Evolutionary conservation across 2,113 vertebrate species (phyloP).

Genomic region (Pseudopipra pipra): DNA sequence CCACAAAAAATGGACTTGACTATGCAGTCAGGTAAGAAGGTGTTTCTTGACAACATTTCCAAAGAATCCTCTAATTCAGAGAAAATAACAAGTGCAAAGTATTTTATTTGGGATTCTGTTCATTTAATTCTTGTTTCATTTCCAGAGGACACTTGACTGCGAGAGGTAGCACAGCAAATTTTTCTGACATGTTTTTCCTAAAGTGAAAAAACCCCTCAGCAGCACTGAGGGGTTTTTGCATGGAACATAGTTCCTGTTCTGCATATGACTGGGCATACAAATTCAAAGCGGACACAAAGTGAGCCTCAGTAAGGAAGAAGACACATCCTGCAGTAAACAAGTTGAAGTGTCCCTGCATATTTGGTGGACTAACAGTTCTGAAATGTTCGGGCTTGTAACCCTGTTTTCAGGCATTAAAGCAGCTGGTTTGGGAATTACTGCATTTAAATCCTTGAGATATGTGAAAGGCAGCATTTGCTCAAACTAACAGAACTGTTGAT

Average conservation of each 20-base stretch:
- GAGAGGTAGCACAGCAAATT: slow-evolving; percentile 23
- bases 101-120: slow-evolving; percentile 29
- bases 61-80: neutral
- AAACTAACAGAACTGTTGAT: slow-evolving; percentile 44
- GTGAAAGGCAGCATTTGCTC: neutral
- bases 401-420: neutral
- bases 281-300: neutral
- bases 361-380: slow-evolving; percentile 48
- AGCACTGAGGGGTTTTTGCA: slow-evolving; percentile 11
- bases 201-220: neutral
- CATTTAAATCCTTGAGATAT: neutral
- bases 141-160: slow-evolving; percentile 53
- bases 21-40: slow-evolving; percentile 84
- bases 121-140: slow-evolving; percentile 48
- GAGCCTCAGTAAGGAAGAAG: slow-evolving; percentile 10
- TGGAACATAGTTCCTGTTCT: neutral
- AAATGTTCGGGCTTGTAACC: slow-evolving; percentile 18
- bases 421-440: neutral
- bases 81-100: neutral
- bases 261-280: neutral
- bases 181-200: slow-evolving; percentile 46
- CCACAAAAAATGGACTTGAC: slow-evolving; percentile 84
- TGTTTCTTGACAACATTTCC: slow-evolving; percentile 44
- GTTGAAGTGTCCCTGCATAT: neutral
- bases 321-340: neutral